Conservation (phyloP, 2,888 invertebrate species). For the Archaeoteleia sp. region DNA sequence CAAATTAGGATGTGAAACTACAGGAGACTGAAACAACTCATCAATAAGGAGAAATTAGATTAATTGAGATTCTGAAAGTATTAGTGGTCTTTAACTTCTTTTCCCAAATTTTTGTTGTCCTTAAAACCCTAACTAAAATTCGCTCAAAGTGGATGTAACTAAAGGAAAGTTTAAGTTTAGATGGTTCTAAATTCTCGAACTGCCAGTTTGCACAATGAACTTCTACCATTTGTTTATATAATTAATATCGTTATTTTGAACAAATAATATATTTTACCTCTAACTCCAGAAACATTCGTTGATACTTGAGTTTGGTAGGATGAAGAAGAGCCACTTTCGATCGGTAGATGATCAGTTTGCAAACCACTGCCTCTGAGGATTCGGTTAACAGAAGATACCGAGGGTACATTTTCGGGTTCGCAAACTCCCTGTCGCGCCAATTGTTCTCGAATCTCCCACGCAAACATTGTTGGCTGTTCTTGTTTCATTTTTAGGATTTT, state of each 20-base stretch:
- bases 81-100: too few relatives aligned
- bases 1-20: too few relatives aligned
- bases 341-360: slow-evolving; percentile 78
- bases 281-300: slow-evolving; percentile 60
- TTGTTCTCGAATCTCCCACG: slow-evolving; percentile 96
- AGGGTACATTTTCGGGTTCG: slow-evolving; percentile 92
- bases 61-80: too few relatives aligned
- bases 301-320: slow-evolving; percentile 65
- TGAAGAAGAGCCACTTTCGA: slow-evolving; percentile 57
- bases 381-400: slow-evolving; percentile 95
- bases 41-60: too few relatives aligned
- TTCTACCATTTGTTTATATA: slow-evolving; percentile 3
- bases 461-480: slow-evolving; percentile 97
- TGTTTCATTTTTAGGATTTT: slow-evolving; percentile 95
- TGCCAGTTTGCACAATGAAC: not conserved
- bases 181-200: too few relatives aligned
- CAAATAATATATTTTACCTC: slow-evolving; percentile 59
- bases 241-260: too few relatives aligned
- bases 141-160: too few relatives aligned
- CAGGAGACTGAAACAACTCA: too few relatives aligned
- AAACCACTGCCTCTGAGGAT: slow-evolving; percentile 92
- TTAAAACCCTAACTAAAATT: too few relatives aligned
- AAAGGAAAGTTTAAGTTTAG: too few relatives aligned
- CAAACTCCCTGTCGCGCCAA: slow-evolving; percentile 92
- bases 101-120: too few relatives aligned